phyloP scores from a whole-genome alignment of 2,797 vertebrate species.

The Sebastes cheni region DNA sequence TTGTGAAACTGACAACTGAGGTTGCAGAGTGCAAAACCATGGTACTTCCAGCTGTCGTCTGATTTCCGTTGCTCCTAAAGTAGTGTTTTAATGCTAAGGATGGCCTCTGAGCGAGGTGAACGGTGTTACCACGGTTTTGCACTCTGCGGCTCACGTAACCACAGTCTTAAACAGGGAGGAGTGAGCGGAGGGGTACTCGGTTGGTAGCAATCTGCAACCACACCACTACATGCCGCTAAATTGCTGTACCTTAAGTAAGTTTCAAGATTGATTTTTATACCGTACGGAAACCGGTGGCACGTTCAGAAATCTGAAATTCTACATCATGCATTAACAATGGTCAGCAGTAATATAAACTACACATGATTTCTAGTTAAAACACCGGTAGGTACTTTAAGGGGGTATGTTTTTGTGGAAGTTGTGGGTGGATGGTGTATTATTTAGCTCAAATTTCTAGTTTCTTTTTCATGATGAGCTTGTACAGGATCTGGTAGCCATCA shows the following conservation, averaged over 20 bases:
- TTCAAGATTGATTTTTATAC: not conserved
- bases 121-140: too few relatives aligned
- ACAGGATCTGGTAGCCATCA: slow-evolving; percentile 96
- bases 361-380: slow-evolving; percentile 1
- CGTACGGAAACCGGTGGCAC: not conserved
- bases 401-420: not conserved
- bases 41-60: too few relatives aligned
- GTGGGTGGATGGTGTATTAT: not conserved
- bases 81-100: too few relatives aligned
- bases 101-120: too few relatives aligned
- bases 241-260: not conserved
- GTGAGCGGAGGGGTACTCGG: too few relatives aligned
- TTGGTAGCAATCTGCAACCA: too few relatives aligned
- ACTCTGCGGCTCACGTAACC: too few relatives aligned
- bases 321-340: not conserved
- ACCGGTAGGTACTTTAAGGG: not conserved
- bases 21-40: too few relatives aligned
- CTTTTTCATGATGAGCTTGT: slow-evolving; percentile 94
- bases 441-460: slow-evolving; percentile 83
- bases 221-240: too few relatives aligned
- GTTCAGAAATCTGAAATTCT: not conserved
- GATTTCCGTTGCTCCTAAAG: too few relatives aligned
- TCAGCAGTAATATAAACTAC: not conserved
- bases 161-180: accelerated
- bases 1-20: too few relatives aligned